Percentiles rank a stretch among this genome's conserved stretches.
Evolutionary conservation across 2,113 vertebrate species (phyloP).

Genomic region (Microtus pennsylvanicus): DNA sequence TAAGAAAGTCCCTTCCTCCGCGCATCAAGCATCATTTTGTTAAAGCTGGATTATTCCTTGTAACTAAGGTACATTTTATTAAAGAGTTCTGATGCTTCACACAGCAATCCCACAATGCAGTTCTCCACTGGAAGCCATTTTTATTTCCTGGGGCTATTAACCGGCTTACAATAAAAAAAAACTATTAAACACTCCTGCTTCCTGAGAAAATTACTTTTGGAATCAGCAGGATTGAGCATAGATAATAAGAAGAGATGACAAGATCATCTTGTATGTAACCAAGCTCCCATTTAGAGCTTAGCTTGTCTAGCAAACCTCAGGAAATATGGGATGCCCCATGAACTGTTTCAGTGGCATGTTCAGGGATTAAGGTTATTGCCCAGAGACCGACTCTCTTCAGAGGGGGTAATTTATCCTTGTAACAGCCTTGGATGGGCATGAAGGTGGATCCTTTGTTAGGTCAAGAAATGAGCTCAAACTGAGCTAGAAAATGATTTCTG

Average conservation of each 20-base stretch:
- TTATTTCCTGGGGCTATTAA: conserved; percentile 57
- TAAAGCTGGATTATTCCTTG: conserved; percentile 64
- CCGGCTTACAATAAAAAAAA: conserved; percentile 7
- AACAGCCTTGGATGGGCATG: not conserved
- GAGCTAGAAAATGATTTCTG: not conserved
- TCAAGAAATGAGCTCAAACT: not conserved
- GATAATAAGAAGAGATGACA: conserved; percentile 40
- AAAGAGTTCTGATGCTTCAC: conserved; percentile 41
- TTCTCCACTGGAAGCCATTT: conserved; percentile 66
- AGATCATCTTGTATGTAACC: conserved; percentile 18
- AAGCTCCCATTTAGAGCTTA: conserved; percentile 6
- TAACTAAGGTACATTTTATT: conserved; percentile 55
- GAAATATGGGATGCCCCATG: not conserved
- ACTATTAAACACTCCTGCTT: conserved; percentile 40
- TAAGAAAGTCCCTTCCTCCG: conserved; percentile 57
- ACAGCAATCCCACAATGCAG: conserved; percentile 45
- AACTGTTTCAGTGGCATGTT: conserved; percentile 25
- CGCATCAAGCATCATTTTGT: conserved; percentile 61
- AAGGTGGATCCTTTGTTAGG: not conserved
- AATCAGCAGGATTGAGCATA: conserved; percentile 53
- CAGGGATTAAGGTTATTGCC: conserved; percentile 30
- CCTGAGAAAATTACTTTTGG: conserved; percentile 47
- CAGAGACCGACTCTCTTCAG: conserved; percentile 21
- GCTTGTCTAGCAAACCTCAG: not conserved
- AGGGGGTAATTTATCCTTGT: not conserved